Conservation (phyloP, 2,888 invertebrate genomes). For the Pandemis heparana region DNA sequence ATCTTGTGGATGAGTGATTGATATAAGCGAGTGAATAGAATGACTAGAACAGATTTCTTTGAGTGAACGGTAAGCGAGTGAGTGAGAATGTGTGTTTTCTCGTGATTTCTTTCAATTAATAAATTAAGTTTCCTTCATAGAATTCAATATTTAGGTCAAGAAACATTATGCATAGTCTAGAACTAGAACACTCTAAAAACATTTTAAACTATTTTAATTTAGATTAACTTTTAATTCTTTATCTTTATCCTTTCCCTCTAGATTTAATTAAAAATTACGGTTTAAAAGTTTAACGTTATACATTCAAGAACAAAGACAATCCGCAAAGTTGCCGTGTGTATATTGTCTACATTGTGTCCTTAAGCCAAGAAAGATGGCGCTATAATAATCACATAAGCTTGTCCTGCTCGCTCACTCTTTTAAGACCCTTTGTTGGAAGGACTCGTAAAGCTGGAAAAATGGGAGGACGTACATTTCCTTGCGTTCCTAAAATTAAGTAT, state of each 20-base stretch:
- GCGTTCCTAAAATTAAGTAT: slow-evolving; percentile 25
- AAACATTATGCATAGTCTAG: too few relatives aligned
- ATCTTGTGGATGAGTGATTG: too few relatives aligned
- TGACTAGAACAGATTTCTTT: too few relatives aligned
- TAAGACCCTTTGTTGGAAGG: slow-evolving; percentile 8
- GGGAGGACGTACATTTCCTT: slow-evolving; percentile 29
- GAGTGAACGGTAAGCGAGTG: too few relatives aligned
- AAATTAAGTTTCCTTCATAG: too few relatives aligned
- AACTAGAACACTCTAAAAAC: too few relatives aligned
- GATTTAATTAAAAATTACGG: slow-evolving; percentile 15
- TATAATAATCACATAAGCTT: slow-evolving; percentile 14
- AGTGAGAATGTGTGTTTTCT: too few relatives aligned
- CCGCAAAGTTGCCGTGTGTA: slow-evolving; percentile 21
- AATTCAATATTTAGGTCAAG: too few relatives aligned
- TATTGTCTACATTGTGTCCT: slow-evolving; percentile 32
- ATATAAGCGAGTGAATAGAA: too few relatives aligned
- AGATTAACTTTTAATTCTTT: neutral
- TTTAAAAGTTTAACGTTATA: slow-evolving; percentile 23
- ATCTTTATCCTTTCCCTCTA: neutral
- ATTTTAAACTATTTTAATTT: too few relatives aligned
- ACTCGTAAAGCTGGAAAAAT: slow-evolving; percentile 30
- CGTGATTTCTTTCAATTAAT: too few relatives aligned
- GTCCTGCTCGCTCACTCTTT: slow-evolving; percentile 15
- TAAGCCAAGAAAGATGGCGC: slow-evolving; percentile 9
- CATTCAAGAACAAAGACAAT: slow-evolving; percentile 23